Percentiles rank a stretch among this genome's conserved stretches.
Evolutionary conservation across 2,113 vertebrate genomes (phyloP).

Genomic region (Chascanopsetta lugubris): DNA sequence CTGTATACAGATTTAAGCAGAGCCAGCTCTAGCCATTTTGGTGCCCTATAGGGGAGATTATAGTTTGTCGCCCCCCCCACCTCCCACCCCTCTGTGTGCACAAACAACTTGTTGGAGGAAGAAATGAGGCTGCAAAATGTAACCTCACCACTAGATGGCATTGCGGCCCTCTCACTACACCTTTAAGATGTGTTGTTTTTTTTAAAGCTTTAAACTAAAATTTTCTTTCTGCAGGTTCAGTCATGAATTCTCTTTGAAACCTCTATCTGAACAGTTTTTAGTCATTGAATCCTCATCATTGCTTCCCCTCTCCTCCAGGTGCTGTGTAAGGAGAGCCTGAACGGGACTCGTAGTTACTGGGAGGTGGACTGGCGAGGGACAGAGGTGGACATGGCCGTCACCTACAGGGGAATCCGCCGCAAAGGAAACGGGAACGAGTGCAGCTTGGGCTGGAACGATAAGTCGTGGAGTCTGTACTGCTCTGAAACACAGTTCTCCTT

Average conservation of each 20-base stretch:
- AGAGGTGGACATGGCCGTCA: conserved; percentile 81
- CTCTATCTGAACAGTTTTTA: background rate
- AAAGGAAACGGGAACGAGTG: conserved; percentile 81
- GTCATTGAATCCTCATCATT: background rate
- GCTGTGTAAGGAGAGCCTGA: conserved; percentile 81
- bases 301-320: conserved; percentile 50
- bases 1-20: background rate
- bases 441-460: conserved; percentile 84
- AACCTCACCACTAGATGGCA: too few species aligned
- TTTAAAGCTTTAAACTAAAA: background rate
- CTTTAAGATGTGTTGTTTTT: background rate
- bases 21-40: too few species aligned
- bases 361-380: conserved; percentile 83
- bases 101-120: too few species aligned
- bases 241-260: background rate
- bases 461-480: conserved; percentile 86
- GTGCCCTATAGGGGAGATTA: too few species aligned
- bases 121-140: too few species aligned
- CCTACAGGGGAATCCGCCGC: conserved; percentile 79
- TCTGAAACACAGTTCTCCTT: conserved; percentile 83
- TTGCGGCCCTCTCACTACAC: background rate
- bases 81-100: too few species aligned
- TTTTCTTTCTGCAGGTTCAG: background rate
- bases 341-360: conserved; percentile 80
- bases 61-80: too few species aligned